Evolutionary conservation across 2,113 vertebrate genomes (phyloP).

Genomic region (Copsychus sechellarum): DNA sequence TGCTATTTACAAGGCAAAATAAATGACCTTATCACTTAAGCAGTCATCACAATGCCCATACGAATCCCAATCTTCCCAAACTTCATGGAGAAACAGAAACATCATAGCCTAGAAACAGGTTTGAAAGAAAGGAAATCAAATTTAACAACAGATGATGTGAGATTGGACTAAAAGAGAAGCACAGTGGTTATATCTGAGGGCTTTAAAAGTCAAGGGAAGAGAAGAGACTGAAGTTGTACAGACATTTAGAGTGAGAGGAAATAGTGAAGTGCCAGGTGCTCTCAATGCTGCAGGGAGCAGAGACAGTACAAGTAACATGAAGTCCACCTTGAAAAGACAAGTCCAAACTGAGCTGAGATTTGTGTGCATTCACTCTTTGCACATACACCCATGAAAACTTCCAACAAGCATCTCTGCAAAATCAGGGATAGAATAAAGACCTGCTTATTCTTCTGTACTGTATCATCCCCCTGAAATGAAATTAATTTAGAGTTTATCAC

Average conservation of each 20-base stretch:
- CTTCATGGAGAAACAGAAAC: neutral
- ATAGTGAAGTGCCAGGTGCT: neutral
- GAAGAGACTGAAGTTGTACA: neutral
- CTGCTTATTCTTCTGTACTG: neutral
- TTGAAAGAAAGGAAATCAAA: constrained; percentile 34
- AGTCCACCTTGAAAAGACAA: neutral
- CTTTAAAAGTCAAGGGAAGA: neutral
- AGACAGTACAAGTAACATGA: neutral
- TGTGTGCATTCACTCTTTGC: neutral
- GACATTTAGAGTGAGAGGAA: neutral
- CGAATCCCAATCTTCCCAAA: constrained; percentile 1
- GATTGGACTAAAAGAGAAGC: neutral
- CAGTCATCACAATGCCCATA: constrained; percentile 10
- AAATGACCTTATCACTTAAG: constrained; percentile 10
- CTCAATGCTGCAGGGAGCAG: neutral
- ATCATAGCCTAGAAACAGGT: constrained; percentile 8
- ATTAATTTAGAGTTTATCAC: neutral
- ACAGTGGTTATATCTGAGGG: neutral
- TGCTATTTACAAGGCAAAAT: constrained; percentile 13
- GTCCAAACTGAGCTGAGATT: neutral
- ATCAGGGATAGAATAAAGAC: neutral
- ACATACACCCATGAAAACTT: neutral
- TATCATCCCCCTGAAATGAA: neutral
- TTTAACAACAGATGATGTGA: neutral
- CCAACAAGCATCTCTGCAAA: neutral